Evolutionary conservation across 1,140 invertebrate genomes (phyloP), one percentile per base, ranked within the genome.

Genomic region (Drosophila ananassae): DNA sequence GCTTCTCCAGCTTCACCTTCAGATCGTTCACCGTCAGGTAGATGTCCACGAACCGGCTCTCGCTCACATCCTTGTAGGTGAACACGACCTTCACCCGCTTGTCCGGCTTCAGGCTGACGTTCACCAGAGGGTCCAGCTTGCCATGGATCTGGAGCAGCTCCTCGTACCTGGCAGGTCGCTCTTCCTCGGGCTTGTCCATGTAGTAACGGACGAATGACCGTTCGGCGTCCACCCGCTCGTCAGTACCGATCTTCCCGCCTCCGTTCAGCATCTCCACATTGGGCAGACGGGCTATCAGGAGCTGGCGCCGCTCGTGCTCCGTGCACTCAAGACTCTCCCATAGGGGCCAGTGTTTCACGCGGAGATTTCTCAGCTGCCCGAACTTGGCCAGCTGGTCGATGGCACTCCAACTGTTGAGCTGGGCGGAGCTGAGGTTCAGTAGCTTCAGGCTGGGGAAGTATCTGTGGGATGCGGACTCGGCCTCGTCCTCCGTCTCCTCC

Each of bases 221-320:
- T 90, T 99, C 97, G n/a, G 97, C 96, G 87, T 98, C 96, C 92
- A 98, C 97, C 60, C 97, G 93, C 91, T 98, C 97, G 78, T 97
- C 95, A 0, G 93, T 93, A 30, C 94, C 94, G 77, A 98, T 97
- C 28, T 94, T 94, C 46, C 97, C 97, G 17, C 97, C 97, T 51
- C 97, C 97, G 92, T 98, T 99, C 9, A 99, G 92, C 50, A 95
- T 96, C 69, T 94, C 93, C 21, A 98, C 95, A 89, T 96, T 96
- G 41, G 97, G 97, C 58, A 98, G 92, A 57, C 97, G 93, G 2
- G 97, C 97, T 58, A 99, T 97, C 32, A 98, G 91, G 37, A 98
- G 93, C 90, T 98, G 95, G 22, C 96, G 93, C 61, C 97, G 93
- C 91, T 98, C 96, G 90, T 98, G 96, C 92, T 97, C 96, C 21